Base-by-base conservation (phyloP, 2,113 vertebrate species). In the Hydrolagus affinis region DNA sequence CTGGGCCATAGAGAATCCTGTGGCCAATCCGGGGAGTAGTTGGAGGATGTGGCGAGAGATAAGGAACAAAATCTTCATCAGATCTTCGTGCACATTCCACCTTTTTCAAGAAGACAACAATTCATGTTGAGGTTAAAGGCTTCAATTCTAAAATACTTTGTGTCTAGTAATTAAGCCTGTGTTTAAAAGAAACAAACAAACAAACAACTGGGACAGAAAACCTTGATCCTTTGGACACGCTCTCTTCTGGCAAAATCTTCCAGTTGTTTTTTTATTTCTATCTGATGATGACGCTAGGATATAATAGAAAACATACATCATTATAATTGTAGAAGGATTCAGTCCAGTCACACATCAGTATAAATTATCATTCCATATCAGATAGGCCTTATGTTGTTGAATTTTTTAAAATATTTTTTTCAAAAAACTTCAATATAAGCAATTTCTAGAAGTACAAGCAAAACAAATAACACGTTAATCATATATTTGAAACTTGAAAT, bases 41-140 rank as follows among this genome's bases (percentile, higher is more conserved):
- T 0, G 96, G 96, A 0, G 96, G 96, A 0, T 86, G 95, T 0
- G 97, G 96, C 73, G 90, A 92, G 28, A 91, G 88, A 85, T 93
- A 1, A 21, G 85, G 88, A 71, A 88, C 72, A 0, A 89, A 86
- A 32, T 90, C 93, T 85, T 94, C 94, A 73, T 92, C 86, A 3
- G 88, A 88, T 74, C 90, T 91, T 88, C 90, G 92, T 56, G 90
- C 88, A 1, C 89, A 88, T 0, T 94, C 91, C 88, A 90, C 88
- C 97, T 99, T 87, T 4, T 70, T 72, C 90, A 90, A 7, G 88
- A 88, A n/a, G 62, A 0, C 15, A 83, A 85, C 66, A 73, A 73
- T 30, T 74, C 10, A 4, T 19, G n/a, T 75, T 72, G 3, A 44
- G 14, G 44, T 44, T 6, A 56, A 9, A 10, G 17, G 9, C 25